Conservation (phyloP, 2,888 invertebrate species). For the Alentia gelatinosa region DNA sequence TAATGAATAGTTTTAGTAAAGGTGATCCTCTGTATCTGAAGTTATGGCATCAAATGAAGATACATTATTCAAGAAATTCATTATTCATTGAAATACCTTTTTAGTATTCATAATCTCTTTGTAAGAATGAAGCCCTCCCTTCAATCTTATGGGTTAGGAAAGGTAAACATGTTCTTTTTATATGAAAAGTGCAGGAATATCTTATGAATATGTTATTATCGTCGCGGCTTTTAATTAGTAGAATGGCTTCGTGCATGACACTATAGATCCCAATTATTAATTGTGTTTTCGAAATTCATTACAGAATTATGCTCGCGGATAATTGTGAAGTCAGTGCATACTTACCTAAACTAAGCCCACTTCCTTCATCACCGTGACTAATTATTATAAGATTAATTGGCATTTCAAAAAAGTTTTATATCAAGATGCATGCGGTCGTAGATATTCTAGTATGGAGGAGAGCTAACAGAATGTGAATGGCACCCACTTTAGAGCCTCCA, state of each 20-base stretch:
- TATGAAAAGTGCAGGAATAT: too few species aligned
- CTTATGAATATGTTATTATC: too few species aligned
- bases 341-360: neutral
- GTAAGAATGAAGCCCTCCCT: too few species aligned
- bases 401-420: neutral
- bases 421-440: neutral
- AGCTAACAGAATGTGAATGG: neutral
- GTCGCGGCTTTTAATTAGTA: too few species aligned
- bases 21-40: too few species aligned
- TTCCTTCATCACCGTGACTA: neutral
- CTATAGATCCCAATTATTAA: neutral
- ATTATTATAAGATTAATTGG: neutral
- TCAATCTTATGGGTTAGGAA: too few species aligned
- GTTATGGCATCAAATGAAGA: too few species aligned
- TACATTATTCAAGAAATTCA: too few species aligned
- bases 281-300: neutral
- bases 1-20: too few species aligned
- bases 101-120: too few species aligned
- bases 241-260: neutral
- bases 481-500: neutral
- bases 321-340: neutral
- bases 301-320: neutral
- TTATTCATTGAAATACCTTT: too few species aligned
- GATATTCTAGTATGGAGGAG: neutral
- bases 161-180: too few species aligned